A percentile compares a stretch with the other conserved stretches of the same genome.
phyloP scores from a whole-genome alignment of 2,797 vertebrate genomes.

The Poeciliopsis turneri region DNA sequence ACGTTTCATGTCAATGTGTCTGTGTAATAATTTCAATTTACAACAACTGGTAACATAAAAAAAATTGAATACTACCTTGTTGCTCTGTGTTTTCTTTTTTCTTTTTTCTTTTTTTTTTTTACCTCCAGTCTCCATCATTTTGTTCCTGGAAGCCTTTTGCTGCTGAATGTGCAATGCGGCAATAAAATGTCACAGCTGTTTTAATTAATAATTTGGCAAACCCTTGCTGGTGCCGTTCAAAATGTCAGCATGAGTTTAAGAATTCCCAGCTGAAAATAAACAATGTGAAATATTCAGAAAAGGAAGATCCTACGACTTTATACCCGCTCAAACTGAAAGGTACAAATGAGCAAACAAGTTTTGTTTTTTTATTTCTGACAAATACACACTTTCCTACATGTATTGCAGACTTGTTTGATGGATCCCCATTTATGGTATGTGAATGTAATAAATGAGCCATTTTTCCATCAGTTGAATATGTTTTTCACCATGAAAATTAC shows the following conservation, averaged over 20 bases:
- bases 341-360: not conserved
- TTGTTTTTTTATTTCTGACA: not conserved
- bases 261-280: not conserved
- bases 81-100: not conserved
- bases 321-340: not conserved
- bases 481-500: slow-evolving; percentile 30
- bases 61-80: not conserved
- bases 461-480: slow-evolving; percentile 10
- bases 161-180: not conserved
- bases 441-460: not conserved
- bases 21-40: not conserved
- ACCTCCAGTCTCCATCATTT: not conserved
- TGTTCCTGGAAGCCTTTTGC: not conserved
- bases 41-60: not conserved
- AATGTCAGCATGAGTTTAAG: slow-evolving; percentile 1
- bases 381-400: not conserved
- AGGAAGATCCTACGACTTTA: not conserved
- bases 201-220: slow-evolving; percentile 8
- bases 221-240: not conserved
- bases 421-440: slow-evolving; percentile 3
- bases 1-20: not conserved
- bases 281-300: not conserved
- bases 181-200: slow-evolving; percentile 13
- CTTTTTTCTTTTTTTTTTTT: not conserved
- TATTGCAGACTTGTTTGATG: slow-evolving; percentile 4